phyloP scores from a whole-genome alignment of 92 coral and sea anemone genomes.

The Phymanthus crucifer region DNA sequence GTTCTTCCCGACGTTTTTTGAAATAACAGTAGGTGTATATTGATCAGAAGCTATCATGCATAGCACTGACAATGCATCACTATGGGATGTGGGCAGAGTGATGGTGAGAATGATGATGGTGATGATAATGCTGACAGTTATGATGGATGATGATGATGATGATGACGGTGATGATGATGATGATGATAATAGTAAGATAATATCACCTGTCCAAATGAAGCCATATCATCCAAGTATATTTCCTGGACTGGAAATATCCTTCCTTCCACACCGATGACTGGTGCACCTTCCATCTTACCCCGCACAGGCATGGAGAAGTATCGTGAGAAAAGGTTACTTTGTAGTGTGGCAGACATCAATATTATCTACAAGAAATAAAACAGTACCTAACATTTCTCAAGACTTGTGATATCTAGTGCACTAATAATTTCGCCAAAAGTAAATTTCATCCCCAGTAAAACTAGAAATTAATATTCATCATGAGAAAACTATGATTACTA shows the following conservation, averaged over 20 bases:
- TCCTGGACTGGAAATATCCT: conserved; percentile 80
- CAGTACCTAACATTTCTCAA: too few relatives aligned
- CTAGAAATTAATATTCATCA: neutral
- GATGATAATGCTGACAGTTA: neutral
- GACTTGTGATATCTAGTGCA: too few relatives aligned
- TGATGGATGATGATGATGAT: neutral
- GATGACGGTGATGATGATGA: neutral
- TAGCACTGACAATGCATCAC: too few relatives aligned
- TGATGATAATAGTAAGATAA: neutral
- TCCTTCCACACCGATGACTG: conserved; percentile 90
- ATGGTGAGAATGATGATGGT: neutral
- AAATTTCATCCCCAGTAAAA: neutral
- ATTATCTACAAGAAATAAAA: conserved; percentile 51
- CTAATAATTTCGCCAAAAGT: too few relatives aligned
- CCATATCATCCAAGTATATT: conserved; percentile 70
- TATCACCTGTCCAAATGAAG: conserved; percentile 36
- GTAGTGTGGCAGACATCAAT: conserved; percentile 94
- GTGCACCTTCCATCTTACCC: conserved; percentile 93
- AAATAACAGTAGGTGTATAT: too few relatives aligned
- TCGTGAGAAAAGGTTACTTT: conserved; percentile 93
- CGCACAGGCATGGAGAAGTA: conserved; percentile 91
- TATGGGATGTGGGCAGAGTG: too few relatives aligned
- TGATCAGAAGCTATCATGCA: too few relatives aligned
- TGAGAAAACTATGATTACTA: neutral
- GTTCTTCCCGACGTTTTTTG: too few relatives aligned